Percentiles rank a stretch among this genome's conserved stretches.
These are phyloP conservation scores for Pseudorasbora parva DNA, from an alignment of 2,113 vertebrate genomes.

Conservation along the genomic window DNA sequence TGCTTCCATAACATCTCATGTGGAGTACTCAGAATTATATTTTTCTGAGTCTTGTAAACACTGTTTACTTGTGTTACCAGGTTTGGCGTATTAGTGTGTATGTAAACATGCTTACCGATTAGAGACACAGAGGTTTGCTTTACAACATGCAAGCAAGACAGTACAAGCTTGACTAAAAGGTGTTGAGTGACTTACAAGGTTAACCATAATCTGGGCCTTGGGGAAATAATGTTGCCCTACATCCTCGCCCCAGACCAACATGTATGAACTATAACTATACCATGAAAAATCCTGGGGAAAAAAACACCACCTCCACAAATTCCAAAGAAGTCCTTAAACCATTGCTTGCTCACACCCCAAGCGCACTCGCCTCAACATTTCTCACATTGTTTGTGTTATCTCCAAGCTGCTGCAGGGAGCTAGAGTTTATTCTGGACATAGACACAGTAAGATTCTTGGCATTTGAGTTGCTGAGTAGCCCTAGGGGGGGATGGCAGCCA, in stretches of 20 bases:
- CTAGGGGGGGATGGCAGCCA: constrained; percentile 30
- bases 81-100: too few relatives aligned
- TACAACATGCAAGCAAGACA: not conserved
- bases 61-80: too few relatives aligned
- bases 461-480: constrained; percentile 42
- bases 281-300: not conserved
- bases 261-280: not conserved
- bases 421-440: constrained; percentile 52
- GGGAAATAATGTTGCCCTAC: constrained; percentile 9
- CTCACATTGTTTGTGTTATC: constrained; percentile 65
- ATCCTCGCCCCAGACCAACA: not conserved
- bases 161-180: not conserved
- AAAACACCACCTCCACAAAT: constrained; percentile 32
- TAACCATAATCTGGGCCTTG: constrained; percentile 1
- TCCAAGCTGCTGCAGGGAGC: constrained; percentile 61
- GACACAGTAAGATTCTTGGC: constrained; percentile 49
- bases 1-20: too few relatives aligned
- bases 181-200: not conserved
- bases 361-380: constrained; percentile 52
- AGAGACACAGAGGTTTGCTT: not conserved
- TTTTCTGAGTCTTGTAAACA: too few relatives aligned
- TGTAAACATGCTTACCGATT: not conserved
- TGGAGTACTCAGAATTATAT: too few relatives aligned
- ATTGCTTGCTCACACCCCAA: constrained; percentile 19
- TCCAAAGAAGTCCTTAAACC: constrained; percentile 28